phyloP scores from a whole-genome alignment of 92 coral and sea anemone species.

The Paramuricea clavata region DNA sequence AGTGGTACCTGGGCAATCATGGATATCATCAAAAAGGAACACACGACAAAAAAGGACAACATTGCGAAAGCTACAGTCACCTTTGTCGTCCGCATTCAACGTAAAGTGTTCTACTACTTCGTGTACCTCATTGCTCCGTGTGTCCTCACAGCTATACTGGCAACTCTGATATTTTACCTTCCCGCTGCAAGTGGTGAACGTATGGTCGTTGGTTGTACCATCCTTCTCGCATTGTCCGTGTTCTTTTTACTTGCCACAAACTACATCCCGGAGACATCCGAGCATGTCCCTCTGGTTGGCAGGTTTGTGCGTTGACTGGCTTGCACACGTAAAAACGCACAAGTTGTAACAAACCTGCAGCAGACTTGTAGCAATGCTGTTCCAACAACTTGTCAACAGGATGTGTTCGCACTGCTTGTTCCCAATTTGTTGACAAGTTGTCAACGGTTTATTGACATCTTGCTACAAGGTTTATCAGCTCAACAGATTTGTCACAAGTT shows the following conservation, averaged over 20 bases:
- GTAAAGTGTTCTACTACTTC: slow-evolving; percentile 91
- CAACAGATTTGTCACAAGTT: too few species aligned
- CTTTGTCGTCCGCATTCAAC: slow-evolving; percentile 83
- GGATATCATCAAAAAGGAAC: slow-evolving; percentile 61
- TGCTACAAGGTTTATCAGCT: too few species aligned
- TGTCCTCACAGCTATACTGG: slow-evolving; percentile 84
- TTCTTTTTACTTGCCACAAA: slow-evolving; percentile 91
- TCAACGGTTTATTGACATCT: too few species aligned
- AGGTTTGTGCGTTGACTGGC: slow-evolving; percentile 60
- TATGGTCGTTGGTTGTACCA: slow-evolving; percentile 96
- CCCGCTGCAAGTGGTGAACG: slow-evolving; percentile 98
- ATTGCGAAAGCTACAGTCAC: slow-evolving; percentile 71
- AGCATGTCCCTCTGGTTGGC: slow-evolving; percentile 87
- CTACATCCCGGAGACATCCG: slow-evolving; percentile 95
- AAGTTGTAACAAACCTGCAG: too few species aligned
- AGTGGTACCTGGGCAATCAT: slow-evolving; percentile 87
- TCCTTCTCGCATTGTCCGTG: slow-evolving; percentile 88
- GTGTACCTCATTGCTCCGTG: slow-evolving; percentile 89
- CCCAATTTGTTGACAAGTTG: too few species aligned
- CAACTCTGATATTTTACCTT: slow-evolving; percentile 78
- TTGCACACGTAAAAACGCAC: too few species aligned
- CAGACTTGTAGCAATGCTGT: too few species aligned
- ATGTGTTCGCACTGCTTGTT: too few species aligned
- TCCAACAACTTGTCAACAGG: too few species aligned
- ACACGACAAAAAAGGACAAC: slow-evolving; percentile 54